Evolutionary conservation across 2,113 vertebrate genomes (phyloP).

Genomic region (Plestiodon gilberti): DNA sequence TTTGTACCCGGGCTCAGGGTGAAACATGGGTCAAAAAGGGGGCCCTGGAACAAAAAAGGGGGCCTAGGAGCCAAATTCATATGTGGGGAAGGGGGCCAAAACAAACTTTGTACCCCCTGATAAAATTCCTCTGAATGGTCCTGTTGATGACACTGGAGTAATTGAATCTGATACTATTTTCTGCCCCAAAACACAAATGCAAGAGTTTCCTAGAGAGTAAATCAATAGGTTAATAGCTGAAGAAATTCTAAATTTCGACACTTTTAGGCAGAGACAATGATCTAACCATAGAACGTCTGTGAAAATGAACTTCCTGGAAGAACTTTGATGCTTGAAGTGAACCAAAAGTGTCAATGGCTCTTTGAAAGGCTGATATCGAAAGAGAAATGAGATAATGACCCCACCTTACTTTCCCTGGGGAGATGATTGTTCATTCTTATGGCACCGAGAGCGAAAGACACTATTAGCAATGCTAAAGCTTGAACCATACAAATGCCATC

Average conservation of each 20-base stretch:
- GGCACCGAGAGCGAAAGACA: not conserved
- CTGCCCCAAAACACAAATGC: not conserved
- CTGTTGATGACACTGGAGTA: too few species aligned
- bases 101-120: too few species aligned
- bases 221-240: not conserved
- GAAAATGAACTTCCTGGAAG: not conserved
- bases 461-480: not conserved
- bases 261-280: not conserved
- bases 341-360: not conserved
- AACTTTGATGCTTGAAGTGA: not conserved
- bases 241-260: not conserved
- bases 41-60: too few species aligned
- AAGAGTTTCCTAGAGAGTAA: not conserved
- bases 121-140: too few species aligned
- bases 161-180: not conserved
- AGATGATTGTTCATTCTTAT: not conserved
- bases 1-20: too few species aligned
- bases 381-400: not conserved
- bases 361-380: not conserved
- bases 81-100: too few species aligned
- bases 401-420: not conserved
- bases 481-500: not conserved
- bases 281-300: not conserved
- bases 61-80: too few species aligned
- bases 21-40: too few species aligned